Evolutionary conservation across 53 echinoderm and acorn worm species (phyloP).

Genomic region (Luidia sarsii): DNA sequence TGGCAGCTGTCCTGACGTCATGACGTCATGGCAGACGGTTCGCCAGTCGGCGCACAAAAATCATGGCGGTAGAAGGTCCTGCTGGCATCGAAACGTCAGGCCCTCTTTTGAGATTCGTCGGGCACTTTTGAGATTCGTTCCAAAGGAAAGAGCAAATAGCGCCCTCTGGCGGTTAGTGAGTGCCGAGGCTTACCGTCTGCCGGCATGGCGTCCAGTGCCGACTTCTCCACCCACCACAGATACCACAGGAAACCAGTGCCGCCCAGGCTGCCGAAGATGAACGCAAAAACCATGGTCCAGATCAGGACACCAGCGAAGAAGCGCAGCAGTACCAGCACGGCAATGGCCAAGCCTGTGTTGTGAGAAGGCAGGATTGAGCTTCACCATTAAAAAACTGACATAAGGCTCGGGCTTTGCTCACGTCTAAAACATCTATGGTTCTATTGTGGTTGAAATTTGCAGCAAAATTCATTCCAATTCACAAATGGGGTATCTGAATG

Average conservation of each 20-base stretch:
- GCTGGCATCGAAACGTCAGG: too few relatives aligned
- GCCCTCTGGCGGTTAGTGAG: background rate
- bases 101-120: too few relatives aligned
- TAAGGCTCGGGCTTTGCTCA: too few relatives aligned
- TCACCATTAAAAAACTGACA: too few relatives aligned
- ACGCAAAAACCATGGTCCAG: conserved; percentile 76
- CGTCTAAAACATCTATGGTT: too few relatives aligned
- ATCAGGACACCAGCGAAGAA: conserved; percentile 88
- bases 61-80: too few relatives aligned
- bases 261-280: conserved; percentile 79
- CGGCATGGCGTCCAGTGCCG: conserved; percentile 42
- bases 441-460: too few relatives aligned
- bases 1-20: too few relatives aligned
- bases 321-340: conserved; percentile 69
- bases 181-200: conserved; percentile 68
- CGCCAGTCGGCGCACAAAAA: background rate
- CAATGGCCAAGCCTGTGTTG: conserved; percentile 70
- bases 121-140: background rate
- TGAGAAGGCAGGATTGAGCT: too few relatives aligned
- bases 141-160: background rate
- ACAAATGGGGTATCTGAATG: background rate
- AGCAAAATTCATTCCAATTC: background rate
- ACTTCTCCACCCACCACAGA: conserved; percentile 67
- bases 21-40: background rate
- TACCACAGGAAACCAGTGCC: conserved; percentile 89